Evolutionary conservation across 2,888 invertebrate genomes (phyloP), one percentile per base, ranked within the genome.

Genomic region (Orchesellides sinensis): DNA sequence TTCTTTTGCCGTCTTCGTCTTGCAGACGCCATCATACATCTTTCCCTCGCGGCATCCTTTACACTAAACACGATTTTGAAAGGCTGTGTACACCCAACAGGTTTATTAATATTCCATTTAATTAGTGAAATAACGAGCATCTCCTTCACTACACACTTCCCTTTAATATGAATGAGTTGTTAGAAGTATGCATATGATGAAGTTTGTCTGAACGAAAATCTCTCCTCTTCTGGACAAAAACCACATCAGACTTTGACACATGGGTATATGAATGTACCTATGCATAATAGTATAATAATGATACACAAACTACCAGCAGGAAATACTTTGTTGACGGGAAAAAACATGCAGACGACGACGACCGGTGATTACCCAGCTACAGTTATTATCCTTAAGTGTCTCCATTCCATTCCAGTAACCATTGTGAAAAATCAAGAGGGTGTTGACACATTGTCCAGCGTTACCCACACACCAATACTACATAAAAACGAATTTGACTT

Each of bases 41-140:
- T 79, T 72, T 45, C 63, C 65, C 65, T 63, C 65, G 70, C 72
- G 5, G n/a, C n/a, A n/a, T n/a, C n/a, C 10, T 47, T 68, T 68
- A 49, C 49, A 14, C 6, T 23, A 8, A 19, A 23, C 19, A n/a
- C 5, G 14, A 27, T 35, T n/a, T n/a, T n/a, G n/a, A n/a, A n/a
- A n/a, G n/a, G n/a, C n/a, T 32, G 27, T 61, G 49, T 4, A 47
- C n/a, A 17, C 27, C 29, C 63, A 81, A 73, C 80, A 81, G 66
- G 80, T 81, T 81, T 81, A 81, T 81, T 81, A 73, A 81, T 81
- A 81, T 73, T 81, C 59, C 80, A 81, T 80, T 73, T 81, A 73
- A 81, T 81, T 81, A 81, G 59, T 2, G 40, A 40, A 10, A 29
- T 23, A 5, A 5, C 25, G 54, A 54, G 54, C 5, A 52, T 32